A percentile compares a stretch with the other conserved stretches of the same genome.
These are phyloP conservation scores for Lontra canadensis DNA, from an alignment of 2,113 vertebrate genomes.

Conservation along the genomic window DNA sequence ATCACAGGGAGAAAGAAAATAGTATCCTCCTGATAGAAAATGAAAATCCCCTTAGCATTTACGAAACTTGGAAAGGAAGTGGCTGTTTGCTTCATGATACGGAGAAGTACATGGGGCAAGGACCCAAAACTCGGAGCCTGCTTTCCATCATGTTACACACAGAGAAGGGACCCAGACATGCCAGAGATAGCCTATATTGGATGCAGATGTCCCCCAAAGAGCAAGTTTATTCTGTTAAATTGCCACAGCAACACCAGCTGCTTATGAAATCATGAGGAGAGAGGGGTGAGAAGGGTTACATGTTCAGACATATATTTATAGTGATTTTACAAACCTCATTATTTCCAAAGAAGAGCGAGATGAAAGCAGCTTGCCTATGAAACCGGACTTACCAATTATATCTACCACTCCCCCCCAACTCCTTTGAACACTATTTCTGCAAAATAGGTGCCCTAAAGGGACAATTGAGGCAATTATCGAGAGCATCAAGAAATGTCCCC, in stretches of 20 bases:
- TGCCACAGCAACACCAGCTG: constrained; percentile 62
- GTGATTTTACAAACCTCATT: constrained; percentile 72
- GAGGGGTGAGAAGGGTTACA: constrained; percentile 54
- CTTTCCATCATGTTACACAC: constrained; percentile 69
- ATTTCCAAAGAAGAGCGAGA: constrained; percentile 69
- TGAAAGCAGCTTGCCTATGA: constrained; percentile 60
- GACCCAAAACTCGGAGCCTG: constrained; percentile 64
- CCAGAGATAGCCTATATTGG: constrained; percentile 72
- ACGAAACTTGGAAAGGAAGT: constrained; percentile 74
- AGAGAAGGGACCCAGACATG: constrained; percentile 57
- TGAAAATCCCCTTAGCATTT: constrained; percentile 68
- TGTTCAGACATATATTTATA: constrained; percentile 71
- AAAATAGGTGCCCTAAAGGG: neutral
- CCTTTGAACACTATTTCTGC: neutral
- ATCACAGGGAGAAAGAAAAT: constrained; percentile 61
- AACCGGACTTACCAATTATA: constrained; percentile 52
- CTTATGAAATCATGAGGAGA: constrained; percentile 70
- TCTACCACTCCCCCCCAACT: neutral
- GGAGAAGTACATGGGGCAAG: constrained; percentile 50
- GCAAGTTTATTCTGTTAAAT: constrained; percentile 27
- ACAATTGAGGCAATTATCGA: constrained; percentile 14
- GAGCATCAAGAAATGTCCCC: neutral
- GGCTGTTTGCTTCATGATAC: constrained; percentile 51
- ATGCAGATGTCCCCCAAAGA: constrained; percentile 73
- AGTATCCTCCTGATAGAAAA: constrained; percentile 61